Evolutionary conservation across 1,140 invertebrate genomes (phyloP), one percentile per base, ranked within the genome.

Genomic region (Drosophila sturtevanti): DNA sequence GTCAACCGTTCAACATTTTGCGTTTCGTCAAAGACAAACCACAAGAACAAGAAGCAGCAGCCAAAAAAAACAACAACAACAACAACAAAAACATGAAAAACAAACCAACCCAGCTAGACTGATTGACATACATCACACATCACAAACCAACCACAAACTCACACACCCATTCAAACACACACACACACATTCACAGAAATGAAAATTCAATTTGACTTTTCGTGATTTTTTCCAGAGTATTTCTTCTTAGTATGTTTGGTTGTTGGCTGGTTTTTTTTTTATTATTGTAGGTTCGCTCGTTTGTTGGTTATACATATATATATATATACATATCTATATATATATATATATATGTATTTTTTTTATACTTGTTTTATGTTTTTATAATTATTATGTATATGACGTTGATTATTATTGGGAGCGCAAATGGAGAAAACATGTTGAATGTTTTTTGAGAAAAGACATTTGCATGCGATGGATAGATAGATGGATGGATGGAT

Each of bases 341-440:
- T n/a, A n/a, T n/a, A n/a, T n/a, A n/a, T n/a, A n/a, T n/a, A n/a
- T n/a, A n/a, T 38, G 0, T 69, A 61, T 68, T 76, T 61, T 70
- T 71, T 80, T 76, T 59, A 35, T 76, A 62, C 62, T 72, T 71
- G 44, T 62, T 64, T 73, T 51, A 51, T 72, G 41, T 69, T 68
- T 70, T 80, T 48, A 61, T 86, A 86, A 86, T 87, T 86, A 86
- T 87, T 82, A 86, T 70, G 18, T 44, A 21, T 74, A 86, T 69
- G 81, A 86, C 79, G 82, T 82, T 87, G 79, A 73, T 86, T 87
- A 86, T 89, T 87, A 89, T 48, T 68, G 85, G 54, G 84, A 89
- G 84, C 84, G 84, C 84, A 89, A 89, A 89, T 89, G 77, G 84
- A 89, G 64, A 79, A 89, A 89, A 79, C 84, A 89, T 89, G 84